Conservation (phyloP, 1,140 invertebrate genomes). For the Bombus polaris region DNA sequence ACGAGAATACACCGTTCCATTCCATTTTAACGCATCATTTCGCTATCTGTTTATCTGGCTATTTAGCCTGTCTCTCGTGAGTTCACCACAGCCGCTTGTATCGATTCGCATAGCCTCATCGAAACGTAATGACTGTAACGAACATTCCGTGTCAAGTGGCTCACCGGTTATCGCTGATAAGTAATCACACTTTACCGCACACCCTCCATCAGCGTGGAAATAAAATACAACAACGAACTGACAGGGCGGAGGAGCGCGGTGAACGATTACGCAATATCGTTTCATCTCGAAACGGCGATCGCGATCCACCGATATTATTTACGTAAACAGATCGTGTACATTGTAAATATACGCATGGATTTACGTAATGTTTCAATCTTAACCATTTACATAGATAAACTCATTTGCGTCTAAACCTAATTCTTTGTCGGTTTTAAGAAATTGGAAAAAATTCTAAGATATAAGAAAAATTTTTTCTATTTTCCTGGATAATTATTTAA, state of each 20-base stretch:
- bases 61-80: slow-evolving; percentile 33
- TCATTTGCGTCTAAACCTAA: neutral
- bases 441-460: too few relatives aligned
- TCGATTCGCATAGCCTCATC: slow-evolving; percentile 54
- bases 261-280: slow-evolving; percentile 16
- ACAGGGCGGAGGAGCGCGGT: neutral
- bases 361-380: neutral
- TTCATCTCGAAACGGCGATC: neutral
- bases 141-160: slow-evolving; percentile 57
- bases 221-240: neutral
- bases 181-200: slow-evolving; percentile 27
- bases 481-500: too few relatives aligned
- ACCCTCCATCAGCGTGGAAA: slow-evolving; percentile 1
- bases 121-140: slow-evolving; percentile 56
- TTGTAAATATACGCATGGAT: neutral
- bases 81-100: slow-evolving; percentile 1
- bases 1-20: neutral
- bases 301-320: neutral
- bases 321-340: neutral
- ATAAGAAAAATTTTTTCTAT: too few relatives aligned
- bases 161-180: slow-evolving; percentile 30
- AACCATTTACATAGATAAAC: neutral
- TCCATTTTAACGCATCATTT: slow-evolving; percentile 45
- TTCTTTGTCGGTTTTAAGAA: neutral
- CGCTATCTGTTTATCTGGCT: slow-evolving; percentile 60